These are phyloP conservation scores for Platysternon megacephalum DNA, from an alignment of 2,113 vertebrate species.

Conservation along the genomic window DNA sequence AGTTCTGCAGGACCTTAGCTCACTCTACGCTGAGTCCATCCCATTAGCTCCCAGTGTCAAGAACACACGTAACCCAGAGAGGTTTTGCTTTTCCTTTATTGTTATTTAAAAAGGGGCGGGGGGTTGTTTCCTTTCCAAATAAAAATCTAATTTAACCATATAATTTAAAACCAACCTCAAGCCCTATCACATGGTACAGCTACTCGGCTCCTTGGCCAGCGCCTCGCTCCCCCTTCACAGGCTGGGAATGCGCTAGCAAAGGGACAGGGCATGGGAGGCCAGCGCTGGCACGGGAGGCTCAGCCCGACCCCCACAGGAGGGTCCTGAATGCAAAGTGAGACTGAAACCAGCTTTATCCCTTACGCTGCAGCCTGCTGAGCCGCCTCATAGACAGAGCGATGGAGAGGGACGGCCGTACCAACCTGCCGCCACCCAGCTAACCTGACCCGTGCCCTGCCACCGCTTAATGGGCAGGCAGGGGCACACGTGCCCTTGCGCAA, in stretches of 20 bases:
- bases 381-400: neutral
- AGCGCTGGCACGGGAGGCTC: too few relatives aligned
- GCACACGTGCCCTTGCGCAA: neutral
- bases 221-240: neutral
- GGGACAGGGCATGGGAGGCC: neutral
- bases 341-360: neutral
- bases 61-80: neutral
- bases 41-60: neutral
- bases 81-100: constrained; percentile 20
- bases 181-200: neutral
- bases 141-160: constrained; percentile 3
- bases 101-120: neutral
- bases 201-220: neutral
- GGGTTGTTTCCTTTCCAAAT: neutral
- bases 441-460: neutral
- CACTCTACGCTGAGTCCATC: too few relatives aligned
- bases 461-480: neutral
- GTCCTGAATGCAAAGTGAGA: neutral
- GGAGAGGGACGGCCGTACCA: neutral
- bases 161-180: constrained; percentile 8
- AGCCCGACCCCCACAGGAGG: neutral
- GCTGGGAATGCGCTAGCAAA: neutral
- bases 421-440: neutral
- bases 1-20: neutral
- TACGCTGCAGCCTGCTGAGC: neutral